Percentiles rank a stretch among this genome's conserved stretches.
These are phyloP conservation scores for Papilio machaon DNA, from an alignment of 1,140 invertebrate species.

Conservation along the genomic window DNA sequence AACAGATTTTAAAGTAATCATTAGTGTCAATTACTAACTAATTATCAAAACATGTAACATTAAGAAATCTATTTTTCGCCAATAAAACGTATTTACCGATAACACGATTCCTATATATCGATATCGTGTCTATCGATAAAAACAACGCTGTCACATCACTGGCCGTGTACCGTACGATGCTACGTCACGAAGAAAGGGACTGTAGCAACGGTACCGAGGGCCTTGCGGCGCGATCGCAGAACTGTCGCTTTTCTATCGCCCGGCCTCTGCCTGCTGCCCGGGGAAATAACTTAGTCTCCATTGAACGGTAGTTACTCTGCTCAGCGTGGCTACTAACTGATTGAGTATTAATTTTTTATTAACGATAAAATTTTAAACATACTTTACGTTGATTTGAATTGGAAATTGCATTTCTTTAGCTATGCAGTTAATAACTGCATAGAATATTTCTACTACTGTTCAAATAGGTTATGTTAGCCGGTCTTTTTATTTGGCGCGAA, in stretches of 20 bases:
- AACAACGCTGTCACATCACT: conserved; percentile 52
- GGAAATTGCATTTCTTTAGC: no score
- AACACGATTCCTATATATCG: conserved; percentile 40
- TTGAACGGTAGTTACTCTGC: background rate
- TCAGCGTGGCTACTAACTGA: background rate
- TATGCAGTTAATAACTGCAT: no score
- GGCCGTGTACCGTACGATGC: conserved; percentile 73
- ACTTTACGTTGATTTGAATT: no score
- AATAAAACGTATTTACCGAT: background rate
- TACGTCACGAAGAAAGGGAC: conserved; percentile 80
- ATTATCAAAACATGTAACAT: conserved; percentile 40
- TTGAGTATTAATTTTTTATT: background rate
- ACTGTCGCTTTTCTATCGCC: conserved; percentile 70
- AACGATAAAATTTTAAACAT: no score
- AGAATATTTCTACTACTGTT: no score
- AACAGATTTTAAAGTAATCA: no score
- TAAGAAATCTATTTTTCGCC: background rate
- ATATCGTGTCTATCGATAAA: conserved; percentile 39
- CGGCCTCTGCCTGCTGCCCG: background rate
- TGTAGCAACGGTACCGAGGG: conserved; percentile 69
- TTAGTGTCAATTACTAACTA: no score
- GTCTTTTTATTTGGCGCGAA: background rate
- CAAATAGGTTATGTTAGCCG: background rate
- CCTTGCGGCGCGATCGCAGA: conserved; percentile 53
- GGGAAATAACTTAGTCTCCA: background rate